phyloP scores from a whole-genome alignment of 2,113 vertebrate genomes.

The Centropus bengalensis region DNA sequence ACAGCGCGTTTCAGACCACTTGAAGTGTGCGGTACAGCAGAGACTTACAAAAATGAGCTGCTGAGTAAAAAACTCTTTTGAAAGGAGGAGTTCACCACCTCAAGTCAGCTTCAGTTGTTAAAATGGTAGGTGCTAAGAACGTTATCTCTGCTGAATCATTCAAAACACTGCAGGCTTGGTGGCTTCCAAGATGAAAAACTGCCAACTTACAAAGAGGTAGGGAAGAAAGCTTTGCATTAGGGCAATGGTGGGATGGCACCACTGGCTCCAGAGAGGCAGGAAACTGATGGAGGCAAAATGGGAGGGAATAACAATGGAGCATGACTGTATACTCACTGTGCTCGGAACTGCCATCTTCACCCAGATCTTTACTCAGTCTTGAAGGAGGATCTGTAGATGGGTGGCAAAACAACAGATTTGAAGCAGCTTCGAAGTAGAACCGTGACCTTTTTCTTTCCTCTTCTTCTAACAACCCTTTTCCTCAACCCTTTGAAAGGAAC shows the following conservation, averaged over 20 bases:
- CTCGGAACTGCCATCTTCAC: constrained; percentile 7
- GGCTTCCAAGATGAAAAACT: neutral
- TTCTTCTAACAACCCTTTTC: neutral
- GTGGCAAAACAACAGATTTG: neutral
- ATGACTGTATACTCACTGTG: neutral
- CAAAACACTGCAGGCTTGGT: neutral
- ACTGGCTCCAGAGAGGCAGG: neutral
- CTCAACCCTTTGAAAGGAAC: neutral
- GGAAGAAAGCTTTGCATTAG: neutral
- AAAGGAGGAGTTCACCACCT: neutral
- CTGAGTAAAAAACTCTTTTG: neutral
- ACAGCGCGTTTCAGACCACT: accelerated
- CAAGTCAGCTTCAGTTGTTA: neutral
- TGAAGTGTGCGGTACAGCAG: neutral
- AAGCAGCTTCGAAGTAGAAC: neutral
- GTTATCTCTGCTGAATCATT: neutral
- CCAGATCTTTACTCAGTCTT: neutral
- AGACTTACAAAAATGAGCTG: neutral
- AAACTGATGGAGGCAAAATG: neutral
- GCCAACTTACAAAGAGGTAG: neutral
- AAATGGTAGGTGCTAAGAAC: neutral
- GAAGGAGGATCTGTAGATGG: neutral
- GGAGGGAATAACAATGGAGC: accelerated
- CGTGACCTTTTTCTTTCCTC: neutral
- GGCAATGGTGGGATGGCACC: accelerated